phyloP scores from a whole-genome alignment of 2,888 invertebrate genomes.

The Macrophya annulata region DNA sequence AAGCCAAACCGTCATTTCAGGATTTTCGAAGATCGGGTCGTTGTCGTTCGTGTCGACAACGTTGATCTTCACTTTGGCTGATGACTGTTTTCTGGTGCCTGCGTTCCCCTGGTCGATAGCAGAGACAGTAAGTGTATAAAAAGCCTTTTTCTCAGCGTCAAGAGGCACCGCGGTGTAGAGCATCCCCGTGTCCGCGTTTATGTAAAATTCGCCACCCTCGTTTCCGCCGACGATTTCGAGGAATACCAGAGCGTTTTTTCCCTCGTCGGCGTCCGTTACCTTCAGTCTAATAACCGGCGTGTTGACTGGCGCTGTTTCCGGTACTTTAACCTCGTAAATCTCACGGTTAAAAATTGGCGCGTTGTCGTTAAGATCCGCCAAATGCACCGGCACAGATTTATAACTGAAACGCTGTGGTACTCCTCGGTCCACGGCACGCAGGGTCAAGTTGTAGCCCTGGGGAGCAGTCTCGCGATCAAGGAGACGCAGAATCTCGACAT shows the following conservation, averaged over 20 bases:
- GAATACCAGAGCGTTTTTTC: slow-evolving; percentile 91
- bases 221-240: slow-evolving; percentile 96
- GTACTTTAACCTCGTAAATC: slow-evolving; percentile 92
- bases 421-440: slow-evolving; percentile 93
- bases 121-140: slow-evolving; percentile 93
- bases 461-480: slow-evolving; percentile 90
- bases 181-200: slow-evolving; percentile 94
- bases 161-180: slow-evolving; percentile 90
- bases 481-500: slow-evolving; percentile 89
- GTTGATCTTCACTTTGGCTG: slow-evolving; percentile 94
- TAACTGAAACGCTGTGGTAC: slow-evolving; percentile 89
- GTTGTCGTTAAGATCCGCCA: slow-evolving; percentile 92
- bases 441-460: slow-evolving; percentile 92
- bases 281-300: slow-evolving; percentile 94
- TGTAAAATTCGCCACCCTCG: slow-evolving; percentile 92
- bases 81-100: slow-evolving; percentile 92
- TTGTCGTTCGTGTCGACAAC: slow-evolving; percentile 97
- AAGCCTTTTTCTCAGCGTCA: slow-evolving; percentile 92
- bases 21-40: slow-evolving; percentile 91
- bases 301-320: slow-evolving; percentile 94
- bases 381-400: slow-evolving; percentile 90
- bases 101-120: slow-evolving; percentile 94
- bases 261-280: slow-evolving; percentile 92
- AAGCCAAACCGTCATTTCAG: slow-evolving; percentile 87
- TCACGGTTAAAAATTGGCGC: slow-evolving; percentile 93